Evolutionary conservation across 2,888 invertebrate genomes (phyloP).

Genomic region (Pandemis cinnamomeana): DNA sequence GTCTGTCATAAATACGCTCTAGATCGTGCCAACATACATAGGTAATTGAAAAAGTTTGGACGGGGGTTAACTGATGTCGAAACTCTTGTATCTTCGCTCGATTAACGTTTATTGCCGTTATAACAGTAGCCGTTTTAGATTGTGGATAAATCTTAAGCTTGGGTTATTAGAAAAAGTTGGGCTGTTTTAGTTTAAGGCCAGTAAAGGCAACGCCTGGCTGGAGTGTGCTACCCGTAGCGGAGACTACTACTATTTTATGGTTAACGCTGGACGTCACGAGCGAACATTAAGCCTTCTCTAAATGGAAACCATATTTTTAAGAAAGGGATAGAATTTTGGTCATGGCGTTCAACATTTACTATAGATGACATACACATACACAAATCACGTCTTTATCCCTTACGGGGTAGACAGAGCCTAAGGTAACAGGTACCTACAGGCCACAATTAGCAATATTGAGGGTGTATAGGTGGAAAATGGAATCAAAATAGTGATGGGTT

Average conservation of each 20-base stretch:
- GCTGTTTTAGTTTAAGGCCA: constrained; percentile 10
- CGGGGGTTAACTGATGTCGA: constrained; percentile 66
- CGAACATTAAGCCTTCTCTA: neutral
- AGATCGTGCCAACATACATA: constrained; percentile 54
- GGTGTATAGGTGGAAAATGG: too few species aligned
- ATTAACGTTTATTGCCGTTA: constrained; percentile 44
- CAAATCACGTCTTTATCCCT: too few species aligned
- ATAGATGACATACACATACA: too few species aligned
- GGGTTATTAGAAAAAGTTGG: constrained; percentile 39
- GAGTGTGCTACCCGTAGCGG: neutral
- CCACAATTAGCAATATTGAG: too few species aligned
- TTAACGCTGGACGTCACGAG: neutral
- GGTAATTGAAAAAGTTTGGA: constrained; percentile 81
- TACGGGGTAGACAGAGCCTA: too few species aligned
- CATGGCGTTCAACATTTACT: too few species aligned
- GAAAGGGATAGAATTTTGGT: too few species aligned
- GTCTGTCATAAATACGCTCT: constrained; percentile 71
- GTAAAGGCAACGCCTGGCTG: neutral
- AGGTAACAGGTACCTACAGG: too few species aligned
- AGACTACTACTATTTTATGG: neutral
- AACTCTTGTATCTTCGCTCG: constrained; percentile 48
- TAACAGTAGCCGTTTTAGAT: constrained; percentile 33
- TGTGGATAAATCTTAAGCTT: constrained; percentile 30
- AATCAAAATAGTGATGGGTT: too few species aligned
- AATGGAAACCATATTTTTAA: too few species aligned